Base-by-base conservation (phyloP, 2,888 invertebrate genomes). In the Trypoxylon attenuatum region DNA sequence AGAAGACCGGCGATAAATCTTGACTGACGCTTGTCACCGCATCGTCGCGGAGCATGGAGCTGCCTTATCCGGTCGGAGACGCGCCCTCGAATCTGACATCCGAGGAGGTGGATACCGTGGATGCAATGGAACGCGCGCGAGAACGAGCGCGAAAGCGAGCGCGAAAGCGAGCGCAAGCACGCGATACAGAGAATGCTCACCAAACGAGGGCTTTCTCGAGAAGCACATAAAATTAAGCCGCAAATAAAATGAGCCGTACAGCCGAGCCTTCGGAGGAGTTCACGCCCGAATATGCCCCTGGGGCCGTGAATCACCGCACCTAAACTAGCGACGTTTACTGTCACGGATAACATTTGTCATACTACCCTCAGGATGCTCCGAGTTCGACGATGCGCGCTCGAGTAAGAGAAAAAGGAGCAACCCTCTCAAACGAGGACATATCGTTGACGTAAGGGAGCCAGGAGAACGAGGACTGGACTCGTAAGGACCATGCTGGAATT, bases 311-410 rank as follows among this genome's bases (percentile, higher is more conserved):
- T 85, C 85, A 84, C 77, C 71, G 62, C 69, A 71, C 79, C 82
- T 82, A 83, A 85, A 82, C 84, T 81, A 83, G 82, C 76, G 85
- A 85, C 85, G 76, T 85, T 85, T 82, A 85, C 79, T 81, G 84
- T 84, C 83, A 79, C 75, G 79, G 80, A 83, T 81, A 85, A 82
- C 83, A 79, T 85, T 85, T 84, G 85, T 85, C 84, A 83, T 84
- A 80, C 69, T 71, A 70, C 73, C 72, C 73, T 65, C 72, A 61
- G 68, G 46, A 60, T 46, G 55, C 47, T 60, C 52, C 68, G 61
- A 67, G 62, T 47, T 63, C 67, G 39, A 55, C 57, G 69, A 57
- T 42, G 43, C 21, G 52, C 43, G 59, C 38, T 45, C 39, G 39
- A 13, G 33, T 29, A 62, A 69, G 13, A 27, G 50, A 19, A 18